These are phyloP conservation scores for Sialia sialis DNA, from an alignment of 2,113 vertebrate genomes.

Conservation along the genomic window DNA sequence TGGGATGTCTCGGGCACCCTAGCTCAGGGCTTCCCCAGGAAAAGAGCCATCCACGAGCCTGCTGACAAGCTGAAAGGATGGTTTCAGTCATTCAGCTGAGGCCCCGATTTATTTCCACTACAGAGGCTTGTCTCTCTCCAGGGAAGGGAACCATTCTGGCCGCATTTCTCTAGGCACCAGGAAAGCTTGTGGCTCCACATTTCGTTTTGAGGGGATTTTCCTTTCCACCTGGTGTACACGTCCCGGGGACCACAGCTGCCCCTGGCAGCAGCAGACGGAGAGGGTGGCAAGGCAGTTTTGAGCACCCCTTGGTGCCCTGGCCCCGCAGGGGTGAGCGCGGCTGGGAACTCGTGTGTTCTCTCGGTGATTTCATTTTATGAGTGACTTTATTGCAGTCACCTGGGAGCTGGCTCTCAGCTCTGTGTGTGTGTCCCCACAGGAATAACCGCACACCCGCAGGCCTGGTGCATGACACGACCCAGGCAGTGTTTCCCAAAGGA, in stretches of 20 bases:
- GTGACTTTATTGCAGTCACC: background rate
- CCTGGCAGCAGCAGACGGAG: background rate
- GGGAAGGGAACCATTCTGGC: background rate
- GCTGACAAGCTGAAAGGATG: background rate
- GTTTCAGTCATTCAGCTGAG: background rate
- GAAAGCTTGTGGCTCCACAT: background rate
- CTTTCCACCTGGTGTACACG: accelerated
- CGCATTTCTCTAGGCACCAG: background rate
- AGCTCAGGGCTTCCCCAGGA: background rate
- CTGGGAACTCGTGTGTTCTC: background rate
- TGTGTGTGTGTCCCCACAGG: background rate
- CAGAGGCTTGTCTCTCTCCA: background rate
- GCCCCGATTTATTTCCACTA: background rate
- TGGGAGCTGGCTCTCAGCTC: background rate
- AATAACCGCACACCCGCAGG: accelerated
- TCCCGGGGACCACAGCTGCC: background rate
- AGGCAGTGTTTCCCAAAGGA: background rate
- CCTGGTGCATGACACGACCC: accelerated
- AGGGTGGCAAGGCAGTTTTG: background rate
- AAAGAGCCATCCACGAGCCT: accelerated
- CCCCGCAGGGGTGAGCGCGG: accelerated
- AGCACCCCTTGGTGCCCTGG: background rate
- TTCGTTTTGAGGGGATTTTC: background rate
- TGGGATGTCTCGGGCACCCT: background rate
- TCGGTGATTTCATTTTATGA: background rate